Evolutionary conservation across 2,888 invertebrate genomes (phyloP).

Genomic region (Dysmachus trigonus): DNA sequence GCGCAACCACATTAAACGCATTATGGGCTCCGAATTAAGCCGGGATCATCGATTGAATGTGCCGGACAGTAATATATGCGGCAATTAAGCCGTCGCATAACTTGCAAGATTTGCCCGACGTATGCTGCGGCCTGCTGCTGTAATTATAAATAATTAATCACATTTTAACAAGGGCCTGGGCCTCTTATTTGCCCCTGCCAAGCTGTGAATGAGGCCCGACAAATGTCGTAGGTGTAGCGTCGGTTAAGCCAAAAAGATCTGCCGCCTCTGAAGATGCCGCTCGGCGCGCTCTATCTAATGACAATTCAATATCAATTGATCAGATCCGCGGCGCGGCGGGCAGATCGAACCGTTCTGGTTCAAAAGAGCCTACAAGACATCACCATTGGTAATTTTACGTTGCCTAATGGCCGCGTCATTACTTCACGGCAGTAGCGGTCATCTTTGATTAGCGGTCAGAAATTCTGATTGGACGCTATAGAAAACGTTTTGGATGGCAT

Average conservation of each 20-base stretch:
- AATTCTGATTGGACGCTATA: neutral
- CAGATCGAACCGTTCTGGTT: neutral
- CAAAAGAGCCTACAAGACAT: neutral
- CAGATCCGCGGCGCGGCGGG: neutral
- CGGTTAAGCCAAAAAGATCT: neutral
- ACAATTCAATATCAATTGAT: constrained; percentile 30
- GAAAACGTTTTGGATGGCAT: constrained; percentile 13
- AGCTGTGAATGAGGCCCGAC: neutral
- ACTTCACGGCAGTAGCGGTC: constrained; percentile 11
- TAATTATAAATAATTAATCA: constrained; percentile 34
- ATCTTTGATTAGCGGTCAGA: constrained; percentile 24
- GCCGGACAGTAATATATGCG: neutral
- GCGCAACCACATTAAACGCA: neutral
- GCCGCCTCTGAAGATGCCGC: constrained; percentile 18
- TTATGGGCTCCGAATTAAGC: constrained; percentile 19
- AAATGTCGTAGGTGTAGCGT: constrained; percentile 11
- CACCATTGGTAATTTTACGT: neutral
- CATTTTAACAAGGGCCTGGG: constrained; percentile 30
- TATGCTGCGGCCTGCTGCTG: neutral
- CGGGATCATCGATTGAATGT: neutral
- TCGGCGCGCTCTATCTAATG: neutral
- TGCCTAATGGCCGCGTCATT: constrained; percentile 24
- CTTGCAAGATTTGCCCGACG: constrained; percentile 6
- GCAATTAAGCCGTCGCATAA: constrained; percentile 22
- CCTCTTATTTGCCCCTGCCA: neutral